phyloP scores from a whole-genome alignment of 2,113 vertebrate species.

The Leptocoma aspasia region DNA sequence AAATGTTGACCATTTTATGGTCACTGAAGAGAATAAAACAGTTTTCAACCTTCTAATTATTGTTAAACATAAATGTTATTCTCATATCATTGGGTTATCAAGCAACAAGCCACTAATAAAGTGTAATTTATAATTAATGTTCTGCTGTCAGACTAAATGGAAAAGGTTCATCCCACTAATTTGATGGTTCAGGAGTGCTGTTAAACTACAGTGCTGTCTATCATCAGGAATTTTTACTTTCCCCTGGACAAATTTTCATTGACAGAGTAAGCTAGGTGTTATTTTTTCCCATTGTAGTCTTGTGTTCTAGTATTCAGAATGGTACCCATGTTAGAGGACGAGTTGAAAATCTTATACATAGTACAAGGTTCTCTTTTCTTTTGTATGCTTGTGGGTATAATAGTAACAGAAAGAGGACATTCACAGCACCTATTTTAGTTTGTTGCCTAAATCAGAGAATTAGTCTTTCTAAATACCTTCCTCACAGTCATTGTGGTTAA shows the following conservation, averaged over 20 bases:
- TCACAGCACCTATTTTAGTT: neutral
- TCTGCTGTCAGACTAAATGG: neutral
- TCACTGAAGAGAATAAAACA: neutral
- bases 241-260: neutral
- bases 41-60: neutral
- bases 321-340: neutral
- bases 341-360: neutral
- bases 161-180: neutral
- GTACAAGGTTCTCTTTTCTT: neutral
- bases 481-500: neutral
- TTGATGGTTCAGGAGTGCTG: neutral
- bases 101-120: neutral
- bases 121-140: neutral
- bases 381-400: neutral
- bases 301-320: neutral
- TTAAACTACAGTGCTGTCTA: neutral
- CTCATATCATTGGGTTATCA: neutral
- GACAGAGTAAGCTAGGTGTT: neutral
- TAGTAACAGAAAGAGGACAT: neutral
- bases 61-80: neutral
- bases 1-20: neutral
- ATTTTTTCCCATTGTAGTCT: neutral
- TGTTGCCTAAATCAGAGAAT: neutral
- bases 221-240: neutral
- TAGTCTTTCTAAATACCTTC: neutral